Evolutionary conservation across 2,888 invertebrate species (phyloP).

Genomic region (Theretra japonica): DNA sequence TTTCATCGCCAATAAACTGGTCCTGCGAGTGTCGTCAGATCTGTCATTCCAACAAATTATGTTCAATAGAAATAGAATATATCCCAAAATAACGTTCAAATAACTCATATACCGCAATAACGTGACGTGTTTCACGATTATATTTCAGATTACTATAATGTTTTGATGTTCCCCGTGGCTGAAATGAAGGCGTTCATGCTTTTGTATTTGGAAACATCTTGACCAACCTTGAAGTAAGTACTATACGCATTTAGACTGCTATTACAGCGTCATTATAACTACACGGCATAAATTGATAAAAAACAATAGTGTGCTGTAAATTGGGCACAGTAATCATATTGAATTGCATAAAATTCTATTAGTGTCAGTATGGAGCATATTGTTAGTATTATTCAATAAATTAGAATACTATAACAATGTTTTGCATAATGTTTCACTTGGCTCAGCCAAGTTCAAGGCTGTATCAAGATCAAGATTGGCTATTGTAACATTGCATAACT

Average conservation of each 20-base stretch:
- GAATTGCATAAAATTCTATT: slow-evolving; percentile 8
- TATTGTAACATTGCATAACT: slow-evolving; percentile 12
- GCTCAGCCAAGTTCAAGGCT: slow-evolving; percentile 46
- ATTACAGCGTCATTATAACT: slow-evolving; percentile 18
- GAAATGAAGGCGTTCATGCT: slow-evolving; percentile 74
- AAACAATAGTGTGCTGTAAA: background rate
- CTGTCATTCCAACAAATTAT: slow-evolving; percentile 76
- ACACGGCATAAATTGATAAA: background rate
- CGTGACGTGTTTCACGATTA: slow-evolving; percentile 36
- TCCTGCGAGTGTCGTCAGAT: slow-evolving; percentile 79
- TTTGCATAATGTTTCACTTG: slow-evolving; percentile 35
- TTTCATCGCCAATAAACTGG: slow-evolving; percentile 74
- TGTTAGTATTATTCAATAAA: background rate
- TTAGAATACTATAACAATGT: slow-evolving; percentile 13
- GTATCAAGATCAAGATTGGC: slow-evolving; percentile 35
- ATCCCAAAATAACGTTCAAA: slow-evolving; percentile 45
- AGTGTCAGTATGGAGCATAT: background rate
- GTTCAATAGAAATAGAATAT: slow-evolving; percentile 58
- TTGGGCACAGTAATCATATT: background rate
- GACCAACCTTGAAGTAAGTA: slow-evolving; percentile 84
- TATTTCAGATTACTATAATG: slow-evolving; percentile 62
- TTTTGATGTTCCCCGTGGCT: slow-evolving; percentile 54
- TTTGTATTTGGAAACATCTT: slow-evolving; percentile 77
- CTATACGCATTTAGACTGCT: slow-evolving; percentile 39
- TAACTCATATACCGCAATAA: slow-evolving; percentile 32